These are phyloP conservation scores for Aporophyla nigra DNA, from an alignment of 2,888 invertebrate species.

Conservation along the genomic window DNA sequence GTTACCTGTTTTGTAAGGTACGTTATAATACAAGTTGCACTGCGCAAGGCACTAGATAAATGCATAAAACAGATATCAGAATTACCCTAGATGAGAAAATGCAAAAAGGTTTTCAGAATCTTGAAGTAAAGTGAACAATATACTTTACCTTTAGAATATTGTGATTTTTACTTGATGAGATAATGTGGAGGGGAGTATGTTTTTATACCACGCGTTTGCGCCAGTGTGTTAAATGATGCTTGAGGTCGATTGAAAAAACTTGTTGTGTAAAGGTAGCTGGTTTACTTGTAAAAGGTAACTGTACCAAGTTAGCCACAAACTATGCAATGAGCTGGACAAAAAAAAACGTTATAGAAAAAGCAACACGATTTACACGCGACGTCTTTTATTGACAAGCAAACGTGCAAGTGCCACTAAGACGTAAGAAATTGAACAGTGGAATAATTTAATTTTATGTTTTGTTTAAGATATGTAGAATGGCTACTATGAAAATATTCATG, in stretches of 20 bases:
- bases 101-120: background rate
- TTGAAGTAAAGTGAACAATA: background rate
- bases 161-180: background rate
- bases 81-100: background rate
- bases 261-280: background rate
- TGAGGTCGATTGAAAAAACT: background rate
- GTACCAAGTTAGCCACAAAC: background rate
- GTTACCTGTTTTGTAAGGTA: background rate
- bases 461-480: background rate
- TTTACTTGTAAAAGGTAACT: background rate
- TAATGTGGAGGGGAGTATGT: background rate
- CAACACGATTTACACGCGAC: background rate
- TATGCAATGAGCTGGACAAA: background rate
- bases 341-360: background rate
- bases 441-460: no score
- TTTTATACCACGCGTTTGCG: background rate
- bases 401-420: background rate
- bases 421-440: no score
- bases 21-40: background rate
- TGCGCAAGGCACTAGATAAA: background rate
- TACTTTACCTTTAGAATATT: background rate
- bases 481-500: background rate
- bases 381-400: background rate
- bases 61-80: background rate
- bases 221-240: background rate